These are phyloP conservation scores for Onychorhynchus coronatus DNA, from an alignment of 2,113 vertebrate species.

Conservation along the genomic window DNA sequence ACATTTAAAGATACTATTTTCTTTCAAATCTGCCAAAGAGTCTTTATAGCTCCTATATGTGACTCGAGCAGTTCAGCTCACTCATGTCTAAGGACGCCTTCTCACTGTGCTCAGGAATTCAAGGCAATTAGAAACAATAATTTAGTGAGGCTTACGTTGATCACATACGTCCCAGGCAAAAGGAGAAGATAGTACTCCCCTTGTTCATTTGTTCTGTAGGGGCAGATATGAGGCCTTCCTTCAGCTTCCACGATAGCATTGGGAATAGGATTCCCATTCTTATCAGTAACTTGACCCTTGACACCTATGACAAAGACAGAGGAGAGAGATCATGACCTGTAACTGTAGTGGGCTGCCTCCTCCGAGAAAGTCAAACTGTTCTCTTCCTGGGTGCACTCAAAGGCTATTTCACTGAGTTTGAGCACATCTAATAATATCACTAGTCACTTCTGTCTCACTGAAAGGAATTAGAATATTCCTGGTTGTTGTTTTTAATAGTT, in stretches of 20 bases:
- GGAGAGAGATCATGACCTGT: not conserved
- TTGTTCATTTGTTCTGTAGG: conserved; percentile 81
- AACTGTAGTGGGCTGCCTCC: not conserved
- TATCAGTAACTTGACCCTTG: conserved; percentile 88
- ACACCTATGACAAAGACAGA: conserved; percentile 74
- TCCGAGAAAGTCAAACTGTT: not conserved
- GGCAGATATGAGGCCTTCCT: conserved; percentile 82
- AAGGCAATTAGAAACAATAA: not conserved
- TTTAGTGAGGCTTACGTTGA: conserved; percentile 77
- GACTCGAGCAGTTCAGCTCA: not conserved
- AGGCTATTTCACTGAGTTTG: not conserved
- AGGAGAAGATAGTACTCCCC: conserved; percentile 94
- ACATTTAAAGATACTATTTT: not conserved
- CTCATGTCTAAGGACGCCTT: too few species aligned
- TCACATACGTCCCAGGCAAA: conserved; percentile 84
- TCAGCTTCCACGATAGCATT: conserved; percentile 83
- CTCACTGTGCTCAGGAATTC: not conserved
- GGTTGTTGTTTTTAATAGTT: not conserved
- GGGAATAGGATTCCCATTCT: conserved; percentile 73
- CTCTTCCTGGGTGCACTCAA: not conserved
- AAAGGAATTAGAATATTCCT: not conserved
- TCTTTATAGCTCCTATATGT: not conserved
- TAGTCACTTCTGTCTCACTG: not conserved
- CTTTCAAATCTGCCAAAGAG: not conserved
- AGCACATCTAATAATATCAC: not conserved